These are phyloP conservation scores for Anthopleura sola DNA, from an alignment of 64 coral and sea anemone genomes.

Conservation along the genomic window DNA sequence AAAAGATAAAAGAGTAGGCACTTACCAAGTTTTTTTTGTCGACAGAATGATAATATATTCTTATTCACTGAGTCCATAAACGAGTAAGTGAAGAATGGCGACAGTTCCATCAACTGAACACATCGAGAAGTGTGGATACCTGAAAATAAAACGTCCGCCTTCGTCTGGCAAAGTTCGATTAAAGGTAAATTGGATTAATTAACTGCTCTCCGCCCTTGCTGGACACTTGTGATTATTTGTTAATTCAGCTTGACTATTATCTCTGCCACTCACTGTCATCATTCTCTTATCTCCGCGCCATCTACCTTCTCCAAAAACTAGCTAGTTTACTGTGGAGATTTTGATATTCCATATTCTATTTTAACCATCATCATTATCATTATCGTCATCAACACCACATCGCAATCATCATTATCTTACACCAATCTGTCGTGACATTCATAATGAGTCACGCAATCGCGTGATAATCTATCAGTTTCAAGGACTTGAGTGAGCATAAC, in stretches of 20 bases:
- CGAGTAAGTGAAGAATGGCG: neutral
- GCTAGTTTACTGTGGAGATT: too few species aligned
- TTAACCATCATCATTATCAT: neutral
- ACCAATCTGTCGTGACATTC: neutral
- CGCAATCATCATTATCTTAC: neutral
- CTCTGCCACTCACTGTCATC: too few species aligned
- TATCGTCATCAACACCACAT: too few species aligned
- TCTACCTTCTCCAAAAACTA: too few species aligned
- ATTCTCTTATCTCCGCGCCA: too few species aligned
- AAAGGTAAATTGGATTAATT: slow-evolving; percentile 34
- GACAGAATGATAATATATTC: neutral
- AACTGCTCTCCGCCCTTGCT: neutral
- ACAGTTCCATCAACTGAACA: neutral
- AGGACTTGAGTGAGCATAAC: too few species aligned
- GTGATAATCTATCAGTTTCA: too few species aligned
- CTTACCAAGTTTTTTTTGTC: neutral
- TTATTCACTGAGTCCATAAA: neutral
- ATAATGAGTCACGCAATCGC: too few species aligned
- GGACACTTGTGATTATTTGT: too few species aligned
- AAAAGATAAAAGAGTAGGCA: neutral
- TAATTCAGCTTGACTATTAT: too few species aligned
- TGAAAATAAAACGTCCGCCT: slow-evolving; percentile 80
- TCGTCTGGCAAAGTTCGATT: slow-evolving; percentile 55
- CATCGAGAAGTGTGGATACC: slow-evolving; percentile 71
- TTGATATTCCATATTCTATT: too few species aligned